These are phyloP conservation scores for Papilio machaon DNA, from an alignment of 1,140 invertebrate species.

Conservation along the genomic window DNA sequence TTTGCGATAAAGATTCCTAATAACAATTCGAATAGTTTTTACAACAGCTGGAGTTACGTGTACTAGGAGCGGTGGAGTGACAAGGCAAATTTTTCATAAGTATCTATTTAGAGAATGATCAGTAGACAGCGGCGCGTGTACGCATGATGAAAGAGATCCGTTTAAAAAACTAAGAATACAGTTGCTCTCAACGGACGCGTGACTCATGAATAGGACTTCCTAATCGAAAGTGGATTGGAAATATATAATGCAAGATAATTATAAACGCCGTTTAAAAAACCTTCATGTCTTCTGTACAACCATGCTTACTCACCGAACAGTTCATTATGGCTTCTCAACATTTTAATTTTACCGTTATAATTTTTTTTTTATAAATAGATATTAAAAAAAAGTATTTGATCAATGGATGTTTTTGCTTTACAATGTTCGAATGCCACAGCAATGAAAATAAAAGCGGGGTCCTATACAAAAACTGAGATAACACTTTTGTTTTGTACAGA, in stretches of 20 bases:
- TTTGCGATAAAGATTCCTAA: no score
- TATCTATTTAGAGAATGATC: slow-evolving; percentile 25
- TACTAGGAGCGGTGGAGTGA: neutral
- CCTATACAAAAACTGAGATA: no score
- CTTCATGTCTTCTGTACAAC: neutral
- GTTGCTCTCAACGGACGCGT: slow-evolving; percentile 24
- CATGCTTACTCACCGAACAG: no score
- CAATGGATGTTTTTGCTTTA: no score
- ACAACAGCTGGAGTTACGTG: neutral
- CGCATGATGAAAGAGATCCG: slow-evolving; percentile 23
- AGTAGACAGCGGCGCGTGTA: slow-evolving; percentile 18
- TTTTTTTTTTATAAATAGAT: no score
- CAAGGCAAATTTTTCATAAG: slow-evolving; percentile 21
- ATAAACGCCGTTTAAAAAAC: neutral
- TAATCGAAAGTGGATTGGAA: neutral
- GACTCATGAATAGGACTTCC: slow-evolving; percentile 27
- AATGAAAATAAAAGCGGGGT: no score
- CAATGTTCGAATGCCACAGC: no score
- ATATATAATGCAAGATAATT: neutral
- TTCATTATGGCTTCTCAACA: no score
- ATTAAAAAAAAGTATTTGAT: no score
- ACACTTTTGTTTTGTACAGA: no score
- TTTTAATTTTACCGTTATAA: no score
- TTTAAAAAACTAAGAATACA: slow-evolving; percentile 36
- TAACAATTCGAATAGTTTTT: neutral